phyloP scores from a whole-genome alignment of 2,888 invertebrate genomes.

The Sphecodes monilicornis region DNA sequence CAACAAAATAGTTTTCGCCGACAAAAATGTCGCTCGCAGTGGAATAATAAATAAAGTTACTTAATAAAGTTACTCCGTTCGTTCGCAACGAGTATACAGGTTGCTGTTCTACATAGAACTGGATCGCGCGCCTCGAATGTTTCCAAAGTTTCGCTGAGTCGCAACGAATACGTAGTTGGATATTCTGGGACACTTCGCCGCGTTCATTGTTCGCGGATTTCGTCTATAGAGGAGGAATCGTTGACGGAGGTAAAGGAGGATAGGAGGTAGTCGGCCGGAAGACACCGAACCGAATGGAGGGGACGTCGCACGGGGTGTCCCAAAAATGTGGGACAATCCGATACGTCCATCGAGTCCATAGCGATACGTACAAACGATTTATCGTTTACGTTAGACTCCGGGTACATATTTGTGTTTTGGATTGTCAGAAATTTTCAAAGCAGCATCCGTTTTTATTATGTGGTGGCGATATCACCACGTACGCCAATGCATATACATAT shows the following conservation, averaged over 20 bases:
- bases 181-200: constrained; percentile 8
- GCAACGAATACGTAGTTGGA: not conserved
- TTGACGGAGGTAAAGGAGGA: not conserved
- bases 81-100: not conserved
- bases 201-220: constrained; percentile 14
- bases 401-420: no score
- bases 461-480: no score
- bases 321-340: not conserved
- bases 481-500: no score
- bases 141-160: not conserved
- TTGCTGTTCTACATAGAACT: not conserved
- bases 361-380: not conserved
- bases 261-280: not conserved
- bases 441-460: no score
- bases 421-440: no score
- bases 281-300: not conserved
- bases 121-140: not conserved
- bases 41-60: not conserved
- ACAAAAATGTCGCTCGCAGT: not conserved
- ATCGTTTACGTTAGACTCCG: not conserved
- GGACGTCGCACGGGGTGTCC: not conserved
- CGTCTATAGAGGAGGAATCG: not conserved
- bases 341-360: not conserved
- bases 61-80: not conserved
- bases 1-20: not conserved